phyloP scores from a whole-genome alignment of 2,888 invertebrate genomes.

The Eristalis arbustorum region DNA sequence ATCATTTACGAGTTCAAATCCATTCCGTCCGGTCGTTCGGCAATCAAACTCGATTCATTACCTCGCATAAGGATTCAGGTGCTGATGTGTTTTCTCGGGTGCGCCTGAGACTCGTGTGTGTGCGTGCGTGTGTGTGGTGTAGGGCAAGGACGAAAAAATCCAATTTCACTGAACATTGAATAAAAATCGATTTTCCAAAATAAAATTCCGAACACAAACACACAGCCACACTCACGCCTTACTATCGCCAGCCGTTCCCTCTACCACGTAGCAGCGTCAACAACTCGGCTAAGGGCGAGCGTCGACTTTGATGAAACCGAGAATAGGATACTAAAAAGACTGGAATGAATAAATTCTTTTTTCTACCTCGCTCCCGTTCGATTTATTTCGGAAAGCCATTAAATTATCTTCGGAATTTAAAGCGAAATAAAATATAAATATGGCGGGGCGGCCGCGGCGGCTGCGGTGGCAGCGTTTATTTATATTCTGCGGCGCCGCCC shows the following conservation, averaged over 20 bases:
- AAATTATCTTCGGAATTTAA: constrained; percentile 39
- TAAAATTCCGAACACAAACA: constrained; percentile 4
- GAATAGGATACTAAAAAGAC: constrained; percentile 15
- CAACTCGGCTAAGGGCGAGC: neutral
- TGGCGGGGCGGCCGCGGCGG: neutral
- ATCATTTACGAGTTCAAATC: neutral
- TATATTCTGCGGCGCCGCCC: constrained; percentile 17
- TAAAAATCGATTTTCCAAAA: constrained; percentile 52
- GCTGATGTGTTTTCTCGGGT: neutral
- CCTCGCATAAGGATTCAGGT: neutral
- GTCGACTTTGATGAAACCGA: constrained; percentile 8
- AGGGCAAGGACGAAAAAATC: constrained; percentile 25
- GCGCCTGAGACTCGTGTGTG: no score
- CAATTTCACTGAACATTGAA: constrained; percentile 51
- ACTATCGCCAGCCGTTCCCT: neutral
- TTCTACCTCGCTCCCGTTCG: neutral
- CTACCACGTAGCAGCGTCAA: no score
- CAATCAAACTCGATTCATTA: constrained; percentile 30
- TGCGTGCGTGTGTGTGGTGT: neutral
- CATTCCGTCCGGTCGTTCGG: constrained; percentile 3
- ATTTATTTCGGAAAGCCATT: constrained; percentile 32
- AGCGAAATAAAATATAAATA: constrained; percentile 22
- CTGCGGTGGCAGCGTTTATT: neutral
- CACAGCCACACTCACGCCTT: neutral
- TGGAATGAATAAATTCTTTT: constrained; percentile 18